Conservation (phyloP, 2,797 vertebrate species). For the Heterohyrax brucei region DNA sequence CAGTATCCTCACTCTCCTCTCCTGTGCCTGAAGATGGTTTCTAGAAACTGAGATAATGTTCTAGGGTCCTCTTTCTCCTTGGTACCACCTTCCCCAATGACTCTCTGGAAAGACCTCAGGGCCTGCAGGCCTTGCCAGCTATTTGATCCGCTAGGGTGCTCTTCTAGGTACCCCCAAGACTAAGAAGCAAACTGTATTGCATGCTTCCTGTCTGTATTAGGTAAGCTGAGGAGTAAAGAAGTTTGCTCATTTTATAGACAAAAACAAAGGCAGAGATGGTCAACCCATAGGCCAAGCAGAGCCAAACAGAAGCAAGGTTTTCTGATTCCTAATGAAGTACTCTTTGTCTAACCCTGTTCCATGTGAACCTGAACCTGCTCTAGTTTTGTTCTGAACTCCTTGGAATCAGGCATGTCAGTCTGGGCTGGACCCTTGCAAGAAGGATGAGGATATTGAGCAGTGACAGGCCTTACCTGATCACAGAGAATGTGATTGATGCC, state of each 20-base stretch:
- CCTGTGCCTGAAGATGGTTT: slow-evolving; percentile 15
- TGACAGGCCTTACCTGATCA: not conserved
- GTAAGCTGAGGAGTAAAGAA: not conserved
- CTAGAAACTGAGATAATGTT: not conserved
- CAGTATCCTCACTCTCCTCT: not conserved
- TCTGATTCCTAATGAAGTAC: not conserved
- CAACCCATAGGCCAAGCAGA: not conserved
- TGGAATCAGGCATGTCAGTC: not conserved
- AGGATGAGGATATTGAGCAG: not conserved
- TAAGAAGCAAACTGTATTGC: not conserved
- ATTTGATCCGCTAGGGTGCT: not conserved
- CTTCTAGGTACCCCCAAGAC: not conserved
- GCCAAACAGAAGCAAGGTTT: not conserved
- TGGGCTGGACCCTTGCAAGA: not conserved
- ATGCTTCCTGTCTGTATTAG: not conserved
- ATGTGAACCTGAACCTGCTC: not conserved
- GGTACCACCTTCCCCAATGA: not conserved
- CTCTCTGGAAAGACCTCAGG: not conserved
- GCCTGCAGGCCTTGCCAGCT: not conserved
- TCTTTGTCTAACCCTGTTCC: not conserved
- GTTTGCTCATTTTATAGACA: slow-evolving; percentile 23
- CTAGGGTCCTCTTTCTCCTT: rapidly evolving
- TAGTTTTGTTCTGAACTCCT: not conserved
- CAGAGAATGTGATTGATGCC: not conserved
- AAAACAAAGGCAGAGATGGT: not conserved